Evolutionary conservation across 2,113 vertebrate species (phyloP).

Genomic region (Toxotes chatareus): DNA sequence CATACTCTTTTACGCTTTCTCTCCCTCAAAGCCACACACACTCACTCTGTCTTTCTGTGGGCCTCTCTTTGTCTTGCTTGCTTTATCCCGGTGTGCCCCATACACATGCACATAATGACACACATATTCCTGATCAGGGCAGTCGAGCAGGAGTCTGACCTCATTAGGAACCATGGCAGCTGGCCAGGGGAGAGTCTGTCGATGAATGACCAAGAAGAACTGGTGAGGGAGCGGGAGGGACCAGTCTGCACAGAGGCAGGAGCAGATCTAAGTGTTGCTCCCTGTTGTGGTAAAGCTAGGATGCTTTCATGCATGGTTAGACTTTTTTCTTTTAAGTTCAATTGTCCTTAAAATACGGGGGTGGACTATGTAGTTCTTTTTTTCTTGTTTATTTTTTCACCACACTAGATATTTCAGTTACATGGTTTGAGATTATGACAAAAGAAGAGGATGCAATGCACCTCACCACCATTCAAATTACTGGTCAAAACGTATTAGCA

Average conservation of each 20-base stretch:
- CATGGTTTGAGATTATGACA: background rate
- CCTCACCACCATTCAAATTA: background rate
- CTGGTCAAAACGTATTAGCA: background rate
- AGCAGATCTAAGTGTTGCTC: slow-evolving; percentile 31
- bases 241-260: slow-evolving; percentile 20
- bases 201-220: slow-evolving; percentile 48
- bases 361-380: background rate
- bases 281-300: background rate
- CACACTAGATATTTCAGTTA: background rate
- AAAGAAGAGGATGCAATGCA: background rate
- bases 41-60: slow-evolving; percentile 16
- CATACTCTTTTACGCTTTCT: slow-evolving; percentile 19
- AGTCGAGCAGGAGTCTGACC: slow-evolving; percentile 65
- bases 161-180: slow-evolving; percentile 66
- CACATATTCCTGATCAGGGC: slow-evolving; percentile 55
- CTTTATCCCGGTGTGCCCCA: background rate
- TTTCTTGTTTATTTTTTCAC: background rate
- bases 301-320: background rate
- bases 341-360: background rate
- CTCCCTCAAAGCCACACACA: slow-evolving; percentile 21
- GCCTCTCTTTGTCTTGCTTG: slow-evolving; percentile 45
- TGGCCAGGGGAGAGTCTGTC: slow-evolving; percentile 43
- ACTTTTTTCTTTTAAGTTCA: background rate
- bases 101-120: slow-evolving; percentile 33
- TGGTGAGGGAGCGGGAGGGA: slow-evolving; percentile 10